Evolutionary conservation across 2,797 vertebrate species (phyloP).

Genomic region (Myotis daubentonii): DNA sequence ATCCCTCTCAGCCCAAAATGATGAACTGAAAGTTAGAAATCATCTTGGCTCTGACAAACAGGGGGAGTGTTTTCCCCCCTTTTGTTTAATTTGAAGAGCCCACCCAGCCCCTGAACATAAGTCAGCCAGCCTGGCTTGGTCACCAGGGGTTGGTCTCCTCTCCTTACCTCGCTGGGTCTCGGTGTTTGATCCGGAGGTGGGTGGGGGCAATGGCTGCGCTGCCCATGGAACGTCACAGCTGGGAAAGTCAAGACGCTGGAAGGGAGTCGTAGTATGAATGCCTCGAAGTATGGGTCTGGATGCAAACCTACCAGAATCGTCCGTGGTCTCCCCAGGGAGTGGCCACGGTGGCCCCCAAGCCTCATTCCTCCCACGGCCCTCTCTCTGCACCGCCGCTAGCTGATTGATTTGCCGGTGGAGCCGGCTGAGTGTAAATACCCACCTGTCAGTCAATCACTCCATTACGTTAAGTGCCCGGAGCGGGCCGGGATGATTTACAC

Average conservation of each 20-base stretch:
- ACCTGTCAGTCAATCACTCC: constrained; percentile 76
- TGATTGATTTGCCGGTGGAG: constrained; percentile 72
- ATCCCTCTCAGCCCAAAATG: constrained; percentile 80
- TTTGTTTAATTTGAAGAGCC: constrained; percentile 57
- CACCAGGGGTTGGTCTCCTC: not conserved
- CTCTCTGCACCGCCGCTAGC: not conserved
- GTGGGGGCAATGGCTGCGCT: not conserved
- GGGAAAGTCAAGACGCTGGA: not conserved
- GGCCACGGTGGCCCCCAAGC: not conserved
- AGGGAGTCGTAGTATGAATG: not conserved
- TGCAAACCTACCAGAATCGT: not conserved
- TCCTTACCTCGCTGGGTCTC: not conserved
- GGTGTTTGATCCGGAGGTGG: not conserved
- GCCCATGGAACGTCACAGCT: not conserved
- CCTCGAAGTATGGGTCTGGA: not conserved
- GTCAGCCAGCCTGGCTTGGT: not conserved
- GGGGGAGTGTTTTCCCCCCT: constrained; percentile 3
- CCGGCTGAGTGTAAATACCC: constrained; percentile 72
- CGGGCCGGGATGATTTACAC: constrained; percentile 58
- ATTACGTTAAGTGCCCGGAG: constrained; percentile 75
- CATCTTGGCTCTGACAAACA: constrained; percentile 82
- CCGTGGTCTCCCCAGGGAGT: not conserved
- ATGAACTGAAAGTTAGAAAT: constrained; percentile 84
- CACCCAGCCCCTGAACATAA: not conserved
- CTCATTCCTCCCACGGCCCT: not conserved